A percentile compares a stretch with the other conserved stretches of the same genome.
Conservation (phyloP, 2,113 vertebrate species). For the Leiothrix lutea region DNA sequence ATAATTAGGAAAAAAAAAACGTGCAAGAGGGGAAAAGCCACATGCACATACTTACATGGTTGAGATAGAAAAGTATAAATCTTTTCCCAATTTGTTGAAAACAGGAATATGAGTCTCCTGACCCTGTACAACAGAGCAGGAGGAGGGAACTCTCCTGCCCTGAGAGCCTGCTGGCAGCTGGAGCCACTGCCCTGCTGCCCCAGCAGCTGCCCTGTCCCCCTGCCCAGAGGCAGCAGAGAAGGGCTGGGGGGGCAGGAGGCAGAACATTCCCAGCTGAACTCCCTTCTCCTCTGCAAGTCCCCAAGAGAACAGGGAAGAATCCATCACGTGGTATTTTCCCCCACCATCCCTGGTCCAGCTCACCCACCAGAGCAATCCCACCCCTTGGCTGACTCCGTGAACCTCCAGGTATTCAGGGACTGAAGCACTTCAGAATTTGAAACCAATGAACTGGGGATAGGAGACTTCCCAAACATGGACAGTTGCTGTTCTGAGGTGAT, state of each 20-base stretch:
- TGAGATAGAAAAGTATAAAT: not conserved
- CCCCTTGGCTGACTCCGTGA: rapidly evolving
- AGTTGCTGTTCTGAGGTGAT: not conserved
- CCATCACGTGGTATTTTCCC: rapidly evolving
- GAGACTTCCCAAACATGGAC: not conserved
- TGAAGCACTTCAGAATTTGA: too few relatives aligned
- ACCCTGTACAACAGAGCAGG: not conserved
- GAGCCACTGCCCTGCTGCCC: not conserved
- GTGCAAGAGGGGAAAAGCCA: not conserved
- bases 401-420: rapidly evolving
- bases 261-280: not conserved
- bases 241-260: too few relatives aligned
- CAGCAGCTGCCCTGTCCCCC: not conserved
- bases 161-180: rapidly evolving
- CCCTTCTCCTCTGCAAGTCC: not conserved
- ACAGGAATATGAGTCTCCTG: not conserved
- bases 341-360: not conserved
- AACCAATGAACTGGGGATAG: not conserved
- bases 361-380: not conserved
- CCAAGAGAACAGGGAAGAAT: rapidly evolving
- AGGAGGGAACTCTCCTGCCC: not conserved
- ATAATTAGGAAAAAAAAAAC: not conserved
- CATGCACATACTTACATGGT: not conserved
- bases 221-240: not conserved
- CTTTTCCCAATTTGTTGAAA: not conserved